Evolutionary conservation across 2,888 invertebrate genomes (phyloP).

Genomic region (Eustalomyia histrio): DNA sequence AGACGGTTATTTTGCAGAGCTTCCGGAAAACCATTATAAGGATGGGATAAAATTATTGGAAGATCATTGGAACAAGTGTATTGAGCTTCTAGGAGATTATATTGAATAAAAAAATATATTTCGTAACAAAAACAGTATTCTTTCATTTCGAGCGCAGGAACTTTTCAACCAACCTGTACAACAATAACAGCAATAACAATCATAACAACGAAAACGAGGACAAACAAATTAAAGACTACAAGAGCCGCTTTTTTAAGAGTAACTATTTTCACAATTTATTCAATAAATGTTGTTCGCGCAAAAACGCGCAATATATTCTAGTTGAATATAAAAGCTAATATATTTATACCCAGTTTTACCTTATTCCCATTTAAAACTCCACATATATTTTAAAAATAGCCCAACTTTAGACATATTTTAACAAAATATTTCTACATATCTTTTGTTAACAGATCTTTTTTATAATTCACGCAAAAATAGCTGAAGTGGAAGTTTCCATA

Average conservation of each 20-base stretch:
- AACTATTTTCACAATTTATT: no score
- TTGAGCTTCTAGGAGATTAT: no score
- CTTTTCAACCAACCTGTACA: no score
- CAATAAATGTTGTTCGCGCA: not conserved
- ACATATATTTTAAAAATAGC: constrained; percentile 12
- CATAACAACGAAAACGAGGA: no score
- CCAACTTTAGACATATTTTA: constrained; percentile 9
- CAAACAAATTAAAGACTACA: not conserved
- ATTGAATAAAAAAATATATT: no score
- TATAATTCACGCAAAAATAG: constrained; percentile 7
- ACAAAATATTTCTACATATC: no score
- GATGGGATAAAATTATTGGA: no score
- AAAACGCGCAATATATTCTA: not conserved
- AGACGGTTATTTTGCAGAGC: no score
- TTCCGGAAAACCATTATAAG: no score
- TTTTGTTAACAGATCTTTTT: constrained; percentile 12
- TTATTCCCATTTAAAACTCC: constrained; percentile 2
- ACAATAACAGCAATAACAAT: not conserved
- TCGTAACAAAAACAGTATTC: no score
- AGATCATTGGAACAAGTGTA: no score
- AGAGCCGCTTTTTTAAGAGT: not conserved
- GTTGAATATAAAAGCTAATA: not conserved
- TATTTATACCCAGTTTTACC: not conserved
- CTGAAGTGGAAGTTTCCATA: constrained; percentile 12
- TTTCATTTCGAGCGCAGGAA: no score